phyloP scores from a whole-genome alignment of 2,797 vertebrate species.

The Silurus aristotelis region DNA sequence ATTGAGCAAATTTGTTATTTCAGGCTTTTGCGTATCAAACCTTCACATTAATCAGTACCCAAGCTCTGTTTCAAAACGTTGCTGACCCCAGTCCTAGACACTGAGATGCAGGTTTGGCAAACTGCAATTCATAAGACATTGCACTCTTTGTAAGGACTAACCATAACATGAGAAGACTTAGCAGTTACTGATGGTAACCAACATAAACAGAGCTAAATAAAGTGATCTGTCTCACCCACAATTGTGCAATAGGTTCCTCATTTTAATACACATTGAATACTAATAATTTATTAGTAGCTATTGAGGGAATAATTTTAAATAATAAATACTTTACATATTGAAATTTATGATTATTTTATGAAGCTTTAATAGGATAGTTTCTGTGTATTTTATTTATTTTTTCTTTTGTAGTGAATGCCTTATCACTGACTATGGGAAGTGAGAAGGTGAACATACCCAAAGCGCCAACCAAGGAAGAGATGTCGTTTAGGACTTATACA shows the following conservation, averaged over 20 bases:
- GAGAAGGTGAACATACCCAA: slow-evolving; percentile 78
- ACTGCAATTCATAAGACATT: neutral
- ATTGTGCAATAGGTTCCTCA: neutral
- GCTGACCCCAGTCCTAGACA: no score
- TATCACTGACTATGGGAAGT: slow-evolving; percentile 81
- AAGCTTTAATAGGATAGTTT: no score
- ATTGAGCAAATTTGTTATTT: no score
- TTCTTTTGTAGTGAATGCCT: slow-evolving; percentile 78
- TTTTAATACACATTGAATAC: neutral
- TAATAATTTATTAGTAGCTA: no score
- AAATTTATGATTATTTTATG: no score
- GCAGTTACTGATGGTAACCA: neutral
- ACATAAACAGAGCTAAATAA: neutral
- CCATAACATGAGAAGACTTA: neutral
- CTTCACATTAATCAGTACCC: no score
- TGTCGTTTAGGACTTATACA: slow-evolving; percentile 88
- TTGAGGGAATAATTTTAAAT: no score
- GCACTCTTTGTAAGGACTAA: neutral
- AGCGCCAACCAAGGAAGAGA: slow-evolving; percentile 94
- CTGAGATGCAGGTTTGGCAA: neutral
- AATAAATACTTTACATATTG: no score
- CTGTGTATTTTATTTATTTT: no score
- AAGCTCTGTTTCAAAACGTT: no score
- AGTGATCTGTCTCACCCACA: neutral
- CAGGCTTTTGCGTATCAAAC: no score